A percentile compares a stretch with the other conserved stretches of the same genome.
phyloP scores from a whole-genome alignment of 2,888 invertebrate species.

The Rhorus exstirpatorius region DNA sequence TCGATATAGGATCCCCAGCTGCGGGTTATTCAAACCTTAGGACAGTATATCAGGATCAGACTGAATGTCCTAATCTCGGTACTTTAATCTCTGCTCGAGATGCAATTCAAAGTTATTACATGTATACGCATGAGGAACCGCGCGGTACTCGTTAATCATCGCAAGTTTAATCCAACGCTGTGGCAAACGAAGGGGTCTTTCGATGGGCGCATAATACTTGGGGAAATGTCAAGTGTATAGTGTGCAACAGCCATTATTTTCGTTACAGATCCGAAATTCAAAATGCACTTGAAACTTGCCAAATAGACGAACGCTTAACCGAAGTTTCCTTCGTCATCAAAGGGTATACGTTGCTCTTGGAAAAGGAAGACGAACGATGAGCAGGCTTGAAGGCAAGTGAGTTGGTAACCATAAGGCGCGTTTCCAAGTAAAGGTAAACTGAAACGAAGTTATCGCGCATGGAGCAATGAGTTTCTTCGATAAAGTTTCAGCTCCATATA shows the following conservation, averaged over 20 bases:
- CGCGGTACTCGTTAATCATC: too few species aligned
- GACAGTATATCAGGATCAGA: too few species aligned
- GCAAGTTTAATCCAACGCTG: too few species aligned
- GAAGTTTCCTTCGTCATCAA: not conserved
- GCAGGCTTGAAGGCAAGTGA: not conserved
- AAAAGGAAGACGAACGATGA: not conserved
- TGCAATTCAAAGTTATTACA: too few species aligned
- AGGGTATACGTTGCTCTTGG: not conserved
- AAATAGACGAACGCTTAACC: slow-evolving; percentile 1
- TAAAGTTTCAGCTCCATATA: too few species aligned
- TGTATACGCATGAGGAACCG: too few species aligned
- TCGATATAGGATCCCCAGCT: too few species aligned
- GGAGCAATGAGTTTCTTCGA: slow-evolving; percentile 9
- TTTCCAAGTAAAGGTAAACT: too few species aligned
- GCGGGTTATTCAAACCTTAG: too few species aligned
- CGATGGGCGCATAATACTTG: not conserved
- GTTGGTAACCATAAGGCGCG: not conserved
- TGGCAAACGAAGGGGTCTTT: not conserved
- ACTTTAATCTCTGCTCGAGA: too few species aligned
- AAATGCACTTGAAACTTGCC: slow-evolving; percentile 13
- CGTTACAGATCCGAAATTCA: slow-evolving; percentile 28
- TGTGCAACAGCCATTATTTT: slow-evolving; percentile 24
- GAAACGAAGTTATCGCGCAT: slow-evolving; percentile 22
- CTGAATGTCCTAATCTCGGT: too few species aligned
- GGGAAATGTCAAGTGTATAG: not conserved